Percentiles rank a stretch among this genome's conserved stretches.
phyloP scores from a whole-genome alignment of 2,797 vertebrate species.

The Manis crassicaudata region DNA sequence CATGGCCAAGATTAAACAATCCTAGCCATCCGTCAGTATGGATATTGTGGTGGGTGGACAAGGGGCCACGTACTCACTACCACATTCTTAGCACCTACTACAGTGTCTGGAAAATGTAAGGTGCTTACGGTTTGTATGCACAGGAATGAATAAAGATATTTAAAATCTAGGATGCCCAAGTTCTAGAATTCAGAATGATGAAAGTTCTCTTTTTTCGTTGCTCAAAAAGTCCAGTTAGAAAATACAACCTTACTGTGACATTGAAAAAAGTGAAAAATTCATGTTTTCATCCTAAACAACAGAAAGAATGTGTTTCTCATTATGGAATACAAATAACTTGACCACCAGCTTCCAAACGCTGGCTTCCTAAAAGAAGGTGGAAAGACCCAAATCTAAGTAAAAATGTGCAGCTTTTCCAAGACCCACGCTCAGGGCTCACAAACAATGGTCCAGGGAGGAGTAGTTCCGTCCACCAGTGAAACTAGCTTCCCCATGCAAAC shows the following conservation, averaged over 20 bases:
- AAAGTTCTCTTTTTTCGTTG: background rate
- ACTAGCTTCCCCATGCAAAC: background rate
- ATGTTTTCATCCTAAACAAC: conserved; percentile 4
- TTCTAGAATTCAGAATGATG: conserved; percentile 8
- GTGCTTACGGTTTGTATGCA: background rate
- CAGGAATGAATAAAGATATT: background rate
- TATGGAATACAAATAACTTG: conserved; percentile 43
- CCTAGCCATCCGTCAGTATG: background rate
- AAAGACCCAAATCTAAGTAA: conserved; percentile 56
- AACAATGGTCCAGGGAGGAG: background rate
- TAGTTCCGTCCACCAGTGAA: background rate
- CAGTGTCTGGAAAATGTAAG: background rate
- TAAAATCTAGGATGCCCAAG: background rate
- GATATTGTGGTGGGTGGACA: background rate
- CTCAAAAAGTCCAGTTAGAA: background rate
- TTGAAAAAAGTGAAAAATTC: background rate
- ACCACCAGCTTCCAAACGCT: conserved; percentile 25
- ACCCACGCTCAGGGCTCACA: background rate
- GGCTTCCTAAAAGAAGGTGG: conserved; percentile 46
- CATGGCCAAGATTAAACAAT: background rate
- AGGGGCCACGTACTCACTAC: background rate
- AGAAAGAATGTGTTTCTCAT: conserved; percentile 64
- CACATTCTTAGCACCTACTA: background rate
- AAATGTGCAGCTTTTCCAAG: conserved; percentile 27
- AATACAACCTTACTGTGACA: background rate